Evolutionary conservation across 2,113 vertebrate genomes (phyloP).

Genomic region (Dipodomys merriami): DNA sequence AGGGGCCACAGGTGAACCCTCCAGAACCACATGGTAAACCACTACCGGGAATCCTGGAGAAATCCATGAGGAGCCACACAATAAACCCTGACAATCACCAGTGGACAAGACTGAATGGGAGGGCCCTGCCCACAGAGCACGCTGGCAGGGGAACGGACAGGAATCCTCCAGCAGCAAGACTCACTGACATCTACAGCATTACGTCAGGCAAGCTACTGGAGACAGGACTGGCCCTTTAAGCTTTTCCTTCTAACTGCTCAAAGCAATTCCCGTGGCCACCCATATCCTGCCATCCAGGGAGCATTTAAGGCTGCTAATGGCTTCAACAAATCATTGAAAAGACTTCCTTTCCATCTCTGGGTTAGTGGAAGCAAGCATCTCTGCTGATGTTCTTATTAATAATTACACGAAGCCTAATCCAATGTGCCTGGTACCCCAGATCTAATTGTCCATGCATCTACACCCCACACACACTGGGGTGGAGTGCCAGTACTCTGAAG

Average conservation of each 20-base stretch:
- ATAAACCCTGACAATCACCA: too few species aligned
- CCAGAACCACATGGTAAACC: too few species aligned
- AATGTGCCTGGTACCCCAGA: not conserved
- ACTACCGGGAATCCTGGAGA: too few species aligned
- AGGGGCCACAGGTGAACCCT: not conserved
- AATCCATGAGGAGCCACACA: too few species aligned
- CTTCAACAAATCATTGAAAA: not conserved
- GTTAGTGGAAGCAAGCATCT: not conserved
- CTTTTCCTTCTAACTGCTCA: not conserved
- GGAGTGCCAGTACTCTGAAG: not conserved
- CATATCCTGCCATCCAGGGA: rapidly evolving
- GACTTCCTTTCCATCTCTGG: not conserved
- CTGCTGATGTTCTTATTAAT: not conserved
- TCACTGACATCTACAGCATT: not conserved
- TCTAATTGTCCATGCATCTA: not conserved
- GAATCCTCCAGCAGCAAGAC: too few species aligned
- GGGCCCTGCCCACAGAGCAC: not conserved
- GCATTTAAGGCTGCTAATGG: not conserved
- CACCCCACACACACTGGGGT: not conserved
- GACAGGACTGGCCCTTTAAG: not conserved
- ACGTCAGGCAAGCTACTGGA: too few species aligned
- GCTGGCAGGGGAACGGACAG: not conserved
- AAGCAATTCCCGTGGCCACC: not conserved
- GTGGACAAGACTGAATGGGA: too few species aligned
- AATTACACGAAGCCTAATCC: not conserved